Evolutionary conservation across 2,797 vertebrate species (phyloP).

Genomic region (Anabacerthia variegaticeps): DNA sequence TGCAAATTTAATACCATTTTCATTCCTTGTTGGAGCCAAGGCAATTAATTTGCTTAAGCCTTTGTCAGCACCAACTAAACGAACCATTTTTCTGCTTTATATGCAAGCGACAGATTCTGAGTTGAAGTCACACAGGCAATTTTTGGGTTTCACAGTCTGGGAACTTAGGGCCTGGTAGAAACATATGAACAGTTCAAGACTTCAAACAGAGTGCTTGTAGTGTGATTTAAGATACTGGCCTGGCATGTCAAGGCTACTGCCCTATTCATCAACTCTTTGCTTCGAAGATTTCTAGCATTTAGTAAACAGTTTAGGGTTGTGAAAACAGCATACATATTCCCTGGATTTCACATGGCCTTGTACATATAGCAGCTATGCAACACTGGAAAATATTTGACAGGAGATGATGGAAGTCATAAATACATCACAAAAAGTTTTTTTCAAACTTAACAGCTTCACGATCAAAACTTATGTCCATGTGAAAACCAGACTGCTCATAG

Average conservation of each 20-base stretch:
- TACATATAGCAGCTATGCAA: not conserved
- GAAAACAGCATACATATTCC: constrained; percentile 29
- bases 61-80: constrained; percentile 23
- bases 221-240: constrained; percentile 38
- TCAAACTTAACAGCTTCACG: constrained; percentile 11
- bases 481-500: not conserved
- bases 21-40: not conserved
- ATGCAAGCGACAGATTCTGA: not conserved
- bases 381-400: constrained; percentile 20
- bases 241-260: not conserved
- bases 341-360: constrained; percentile 13
- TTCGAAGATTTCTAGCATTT: constrained; percentile 51
- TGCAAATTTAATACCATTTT: not conserved
- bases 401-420: not conserved
- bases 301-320: constrained; percentile 38
- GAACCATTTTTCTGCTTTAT: not conserved
- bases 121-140: not conserved
- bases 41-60: not conserved
- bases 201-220: not conserved
- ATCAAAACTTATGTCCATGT: not conserved
- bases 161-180: constrained; percentile 3
- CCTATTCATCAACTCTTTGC: constrained; percentile 27
- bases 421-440: not conserved
- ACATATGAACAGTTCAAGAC: constrained; percentile 14
- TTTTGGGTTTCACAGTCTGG: not conserved